Conservation (phyloP, 2,888 invertebrate species). For the Eurois occulta region DNA sequence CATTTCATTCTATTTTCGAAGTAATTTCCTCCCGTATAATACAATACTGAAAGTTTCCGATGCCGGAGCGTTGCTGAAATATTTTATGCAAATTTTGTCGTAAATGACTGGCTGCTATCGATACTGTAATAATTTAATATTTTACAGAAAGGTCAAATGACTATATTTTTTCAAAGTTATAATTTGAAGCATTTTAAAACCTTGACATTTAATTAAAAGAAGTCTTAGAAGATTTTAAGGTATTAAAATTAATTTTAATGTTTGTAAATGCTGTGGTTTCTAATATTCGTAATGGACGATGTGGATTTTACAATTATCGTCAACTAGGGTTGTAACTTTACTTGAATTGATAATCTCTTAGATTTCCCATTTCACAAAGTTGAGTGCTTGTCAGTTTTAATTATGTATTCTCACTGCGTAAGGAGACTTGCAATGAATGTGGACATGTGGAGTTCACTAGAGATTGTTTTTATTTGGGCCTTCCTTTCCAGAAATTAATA, state of each 20-base stretch:
- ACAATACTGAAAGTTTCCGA: neutral
- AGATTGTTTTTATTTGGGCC: neutral
- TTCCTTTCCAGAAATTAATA: neutral
- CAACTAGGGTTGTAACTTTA: constrained; percentile 1
- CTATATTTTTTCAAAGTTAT: neutral
- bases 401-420: neutral
- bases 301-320: constrained; percentile 11
- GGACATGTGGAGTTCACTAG: neutral
- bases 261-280: constrained; percentile 4
- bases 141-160: neutral
- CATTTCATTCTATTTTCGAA: constrained; percentile 14
- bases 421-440: neutral
- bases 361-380: neutral
- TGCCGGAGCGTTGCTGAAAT: neutral
- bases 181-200: neutral
- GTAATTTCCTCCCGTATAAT: constrained; percentile 23
- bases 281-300: constrained; percentile 13
- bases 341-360: neutral
- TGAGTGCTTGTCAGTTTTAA: no score
- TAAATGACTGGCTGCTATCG: neutral
- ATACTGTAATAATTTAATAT: neutral
- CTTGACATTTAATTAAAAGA: constrained; percentile 16
- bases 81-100: neutral
- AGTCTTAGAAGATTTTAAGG: constrained; percentile 11
- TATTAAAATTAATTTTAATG: constrained; percentile 25